Evolutionary conservation across 2,113 vertebrate species (phyloP).

Genomic region (Pteropus alecto): DNA sequence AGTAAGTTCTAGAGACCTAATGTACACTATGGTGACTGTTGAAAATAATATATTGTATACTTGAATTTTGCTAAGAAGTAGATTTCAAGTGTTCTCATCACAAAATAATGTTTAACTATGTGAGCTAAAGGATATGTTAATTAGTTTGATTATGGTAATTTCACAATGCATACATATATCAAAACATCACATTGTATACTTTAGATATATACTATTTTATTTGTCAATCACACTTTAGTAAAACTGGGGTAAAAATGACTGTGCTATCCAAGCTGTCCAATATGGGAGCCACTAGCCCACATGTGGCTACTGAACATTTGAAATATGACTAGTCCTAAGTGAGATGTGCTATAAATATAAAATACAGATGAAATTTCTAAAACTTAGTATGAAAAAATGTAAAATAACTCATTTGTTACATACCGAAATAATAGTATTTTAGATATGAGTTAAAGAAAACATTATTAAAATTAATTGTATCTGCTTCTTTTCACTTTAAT

Average conservation of each 20-base stretch:
- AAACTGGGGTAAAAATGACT: background rate
- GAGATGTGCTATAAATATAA: background rate
- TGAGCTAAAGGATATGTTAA: background rate
- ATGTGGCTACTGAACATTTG: background rate
- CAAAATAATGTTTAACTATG: background rate
- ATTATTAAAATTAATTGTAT: background rate
- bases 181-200: background rate
- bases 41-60: background rate
- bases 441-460: background rate
- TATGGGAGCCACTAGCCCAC: background rate
- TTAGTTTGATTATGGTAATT: background rate
- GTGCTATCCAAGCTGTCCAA: background rate
- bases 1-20: background rate
- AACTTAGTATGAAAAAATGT: background rate
- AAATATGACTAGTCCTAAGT: background rate
- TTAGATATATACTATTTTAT: background rate
- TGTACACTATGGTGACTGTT: background rate
- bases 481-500: background rate
- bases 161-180: background rate
- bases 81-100: background rate
- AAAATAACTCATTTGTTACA: conserved; percentile 1
- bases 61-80: background rate
- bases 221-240: background rate
- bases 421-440: conserved; percentile 15
- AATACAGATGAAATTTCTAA: conserved; percentile 5